These are phyloP conservation scores for Lamprotornis superbus DNA, from an alignment of 2,113 vertebrate genomes.

Conservation along the genomic window DNA sequence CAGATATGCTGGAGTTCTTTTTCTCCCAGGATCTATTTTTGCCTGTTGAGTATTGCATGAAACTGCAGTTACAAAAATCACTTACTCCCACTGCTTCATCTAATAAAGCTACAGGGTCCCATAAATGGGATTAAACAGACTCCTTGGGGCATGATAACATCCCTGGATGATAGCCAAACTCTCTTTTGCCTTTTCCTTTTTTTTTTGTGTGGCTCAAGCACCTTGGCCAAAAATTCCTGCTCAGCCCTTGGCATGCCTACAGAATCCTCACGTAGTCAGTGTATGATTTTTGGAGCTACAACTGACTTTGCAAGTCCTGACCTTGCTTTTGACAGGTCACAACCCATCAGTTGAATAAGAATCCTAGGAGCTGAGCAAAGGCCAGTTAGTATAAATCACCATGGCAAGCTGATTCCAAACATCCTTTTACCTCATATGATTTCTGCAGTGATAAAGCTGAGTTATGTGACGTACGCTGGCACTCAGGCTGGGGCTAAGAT, in stretches of 20 bases:
- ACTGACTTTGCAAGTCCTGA: neutral
- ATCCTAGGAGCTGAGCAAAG: neutral
- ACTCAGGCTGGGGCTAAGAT: neutral
- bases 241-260: neutral
- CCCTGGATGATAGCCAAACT: neutral
- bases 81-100: neutral
- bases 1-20: neutral
- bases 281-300: neutral
- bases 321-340: constrained; percentile 25
- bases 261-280: neutral
- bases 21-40: neutral
- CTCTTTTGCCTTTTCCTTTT: neutral
- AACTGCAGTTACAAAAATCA: neutral
- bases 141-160: neutral
- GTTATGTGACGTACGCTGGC: neutral
- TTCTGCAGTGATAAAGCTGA: constrained; percentile 39
- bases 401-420: constrained; percentile 33
- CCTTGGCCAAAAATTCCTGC: neutral
- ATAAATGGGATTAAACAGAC: constrained; percentile 7
- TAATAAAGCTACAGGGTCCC: constrained; percentile 4
- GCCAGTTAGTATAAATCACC: constrained; percentile 41
- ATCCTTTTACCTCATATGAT: constrained; percentile 1
- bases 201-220: neutral
- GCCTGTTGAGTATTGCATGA: neutral
- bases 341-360: neutral